Base-by-base conservation (phyloP, 2,113 vertebrate genomes). In the Pipa parva region DNA sequence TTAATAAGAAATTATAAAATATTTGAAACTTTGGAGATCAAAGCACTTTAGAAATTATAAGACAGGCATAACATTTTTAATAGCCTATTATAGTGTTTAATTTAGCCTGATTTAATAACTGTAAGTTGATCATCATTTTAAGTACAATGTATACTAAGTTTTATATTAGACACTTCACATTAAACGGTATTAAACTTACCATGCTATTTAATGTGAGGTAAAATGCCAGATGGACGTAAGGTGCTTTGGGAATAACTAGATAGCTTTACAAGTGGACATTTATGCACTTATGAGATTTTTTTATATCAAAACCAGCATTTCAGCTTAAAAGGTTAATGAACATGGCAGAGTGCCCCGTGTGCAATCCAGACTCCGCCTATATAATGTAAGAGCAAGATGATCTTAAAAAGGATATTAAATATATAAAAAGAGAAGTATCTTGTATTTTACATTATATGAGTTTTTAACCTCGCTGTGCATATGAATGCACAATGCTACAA, bases 281-380 rank as follows among this genome's bases (percentile, higher is more conserved):
- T 50, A 50, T 50, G 21, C 20, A 50, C 21, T 50, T 11, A 50
- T 21, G n/a, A n/a, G n/a, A n/a, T n/a, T n/a, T n/a, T n/a, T n/a
- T 21, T 21, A 21, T 20, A 10, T 10, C 17, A 50, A 50, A 50
- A 21, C 48, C 7, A 21, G 21, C 48, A 21, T 21, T 50, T 10
- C 5, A 50, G 22, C 48, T 50, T 50, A n/a, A 21, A 18, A 50
- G 48, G 48, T 50, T 50, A 50, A 50, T 50, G 48, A 50, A 50
- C n/a, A 50, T 54, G 51, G 51, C 22, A n/a, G n/a, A 54, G 5
- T 54, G 51, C 22, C 51, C 25, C 7, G 12, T 8, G 4, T 54
- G 8, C n/a, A 54, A 54, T 27, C 8, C 28, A 25, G n/a, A n/a
- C n/a, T n/a, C n/a, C n/a, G n/a, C n/a, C n/a, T n/a, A n/a, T n/a